Base-by-base conservation (phyloP, 1,140 invertebrate genomes). In the Capitella teleta region DNA sequence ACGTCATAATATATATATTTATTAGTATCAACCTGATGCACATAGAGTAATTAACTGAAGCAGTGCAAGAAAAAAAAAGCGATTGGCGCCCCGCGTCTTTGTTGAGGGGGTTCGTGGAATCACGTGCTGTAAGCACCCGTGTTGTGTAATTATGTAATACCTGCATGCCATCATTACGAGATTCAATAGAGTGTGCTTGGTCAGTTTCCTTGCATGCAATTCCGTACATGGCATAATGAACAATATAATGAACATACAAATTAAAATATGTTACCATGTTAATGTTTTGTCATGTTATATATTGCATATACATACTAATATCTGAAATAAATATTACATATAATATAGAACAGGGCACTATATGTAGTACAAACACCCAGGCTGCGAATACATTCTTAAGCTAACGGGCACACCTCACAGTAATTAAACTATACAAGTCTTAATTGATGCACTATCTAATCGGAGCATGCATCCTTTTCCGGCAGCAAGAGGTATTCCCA, bases 401-500 rank as follows among this genome's bases (percentile, higher is more conserved):
- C 8, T 32, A 32, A n/a, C n/a, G 30, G 8, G n/a, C 30, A 10
- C 8, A 8, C 30, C n/a, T 32, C n/a, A 8, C n/a, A 32, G n/a
- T 32, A 32, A 32, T n/a, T 10, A 10, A 32, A 32, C 30, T n/a
- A n/a, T n/a, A n/a, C n/a, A n/a, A n/a, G n/a, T n/a, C n/a, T n/a
- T n/a, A n/a, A n/a, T n/a, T n/a, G n/a, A n/a, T n/a, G n/a, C n/a
- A n/a, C n/a, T n/a, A n/a, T n/a, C n/a, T n/a, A n/a, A 44, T 23
- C 12, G 18, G 8, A 25, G n/a, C 16, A 21, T 32, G 19, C 28
- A 12, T 47, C 32, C 16, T 28, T 47, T 16, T 47, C 6, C 23
- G 19, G 26, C 28, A 47, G 45, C 45, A 47, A 36, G 45, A 47
- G 1, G 30, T 47, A 16, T 47, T 38, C 25, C 5, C 18, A 28